Evolutionary conservation across 2,113 vertebrate species (phyloP), one percentile per base, ranked within the genome.

Genomic region (Cynoglossus semilaevis): DNA sequence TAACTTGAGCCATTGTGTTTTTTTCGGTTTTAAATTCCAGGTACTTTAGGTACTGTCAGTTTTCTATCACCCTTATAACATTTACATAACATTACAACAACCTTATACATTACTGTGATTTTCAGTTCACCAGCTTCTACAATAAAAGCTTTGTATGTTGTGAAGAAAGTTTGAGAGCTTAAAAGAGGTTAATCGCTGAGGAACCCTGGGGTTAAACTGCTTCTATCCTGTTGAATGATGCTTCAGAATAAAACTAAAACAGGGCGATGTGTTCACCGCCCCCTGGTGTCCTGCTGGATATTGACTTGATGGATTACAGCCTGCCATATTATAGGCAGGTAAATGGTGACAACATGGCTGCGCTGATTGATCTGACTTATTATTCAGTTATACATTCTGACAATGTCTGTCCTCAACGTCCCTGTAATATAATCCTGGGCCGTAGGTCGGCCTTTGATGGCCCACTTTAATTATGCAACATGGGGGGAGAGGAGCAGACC

Each of bases 401-500:
- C 75, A 62, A 59, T 65, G 38, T 60, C 59, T 63, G 46, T 79
- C 76, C 52, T 84, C 56, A 17, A 70, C 67, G 71, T 70, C 63
- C 34, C 43, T 68, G 82, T 86, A 84, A 88, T 55, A 56, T 72
- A 75, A 87, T 73, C 74, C 67, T 53, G 60, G 57, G 56, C 77
- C 75, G 67, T 3, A 6, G 71, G 70, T 77, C 73, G 73, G 57
- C 63, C 67, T 70, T 78, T 79, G 79, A 81, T 83, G 75, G 68
- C 34, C 53, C 29, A 22, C 61, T 83, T 89, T 67, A 88, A 88
- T 88, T 85, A 85, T 86, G 81, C 81, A 89, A 66, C 55, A 81
- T 63, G 65, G 69, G 45, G 69, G 64, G 41, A 66, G 69, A 72
- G 66, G 63, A 68, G 56, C 63, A 75, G 60, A 74, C 69, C 51